Conservation (phyloP, 2,113 vertebrate species). For the Antechinus stuartii region DNA sequence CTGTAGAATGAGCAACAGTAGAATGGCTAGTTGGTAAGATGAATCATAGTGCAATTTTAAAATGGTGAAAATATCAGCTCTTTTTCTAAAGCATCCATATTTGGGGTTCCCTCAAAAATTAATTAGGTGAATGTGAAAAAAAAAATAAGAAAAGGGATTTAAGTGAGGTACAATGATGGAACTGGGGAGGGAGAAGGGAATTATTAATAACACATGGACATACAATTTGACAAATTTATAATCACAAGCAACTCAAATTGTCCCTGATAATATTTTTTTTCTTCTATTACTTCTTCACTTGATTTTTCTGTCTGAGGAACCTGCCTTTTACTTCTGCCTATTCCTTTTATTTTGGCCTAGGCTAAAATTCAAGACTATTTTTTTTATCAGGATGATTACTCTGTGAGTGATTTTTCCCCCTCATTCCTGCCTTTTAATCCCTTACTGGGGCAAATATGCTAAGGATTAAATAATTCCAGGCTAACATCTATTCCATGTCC, state of each 20-base stretch:
- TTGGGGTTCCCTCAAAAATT: not conserved
- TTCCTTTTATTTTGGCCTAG: not conserved
- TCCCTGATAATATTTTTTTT: not conserved
- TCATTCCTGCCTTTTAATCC: not conserved
- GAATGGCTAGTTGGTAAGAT: not conserved
- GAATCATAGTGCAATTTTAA: slow-evolving; percentile 2
- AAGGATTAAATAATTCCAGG: not conserved
- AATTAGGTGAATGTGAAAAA: not conserved
- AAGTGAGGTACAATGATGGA: too few relatives aligned
- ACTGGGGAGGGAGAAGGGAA: too few relatives aligned
- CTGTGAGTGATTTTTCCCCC: not conserved
- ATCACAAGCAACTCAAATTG: not conserved
- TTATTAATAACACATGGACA: not conserved
- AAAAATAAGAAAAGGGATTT: not conserved
- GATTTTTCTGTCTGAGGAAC: not conserved
- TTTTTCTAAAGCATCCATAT: not conserved
- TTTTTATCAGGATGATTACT: not conserved
- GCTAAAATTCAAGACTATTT: not conserved
- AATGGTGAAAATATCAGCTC: not conserved
- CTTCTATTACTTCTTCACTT: not conserved
- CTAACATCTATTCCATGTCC: not conserved
- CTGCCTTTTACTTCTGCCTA: not conserved
- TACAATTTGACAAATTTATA: not conserved
- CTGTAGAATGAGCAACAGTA: not conserved
- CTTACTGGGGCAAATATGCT: not conserved